These are phyloP conservation scores for Rhimphoctona megacephalus DNA, from an alignment of 2,888 invertebrate genomes.

Conservation along the genomic window DNA sequence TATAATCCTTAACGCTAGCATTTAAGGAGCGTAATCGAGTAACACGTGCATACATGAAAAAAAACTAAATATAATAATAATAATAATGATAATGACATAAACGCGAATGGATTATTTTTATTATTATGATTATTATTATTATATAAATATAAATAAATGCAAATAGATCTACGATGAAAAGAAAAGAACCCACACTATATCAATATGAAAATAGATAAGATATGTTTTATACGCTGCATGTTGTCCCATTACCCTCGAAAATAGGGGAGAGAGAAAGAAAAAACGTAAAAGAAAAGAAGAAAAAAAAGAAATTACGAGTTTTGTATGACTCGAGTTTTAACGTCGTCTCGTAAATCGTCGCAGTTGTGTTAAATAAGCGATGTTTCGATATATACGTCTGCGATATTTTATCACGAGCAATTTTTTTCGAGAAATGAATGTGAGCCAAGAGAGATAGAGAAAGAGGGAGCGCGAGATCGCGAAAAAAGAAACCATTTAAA, in stretches of 20 bases:
- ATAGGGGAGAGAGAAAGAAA: slow-evolving; percentile 13
- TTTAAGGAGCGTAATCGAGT: slow-evolving; percentile 65
- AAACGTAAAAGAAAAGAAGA: slow-evolving; percentile 3
- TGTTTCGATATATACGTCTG: slow-evolving; percentile 61
- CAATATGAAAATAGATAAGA: slow-evolving; percentile 77
- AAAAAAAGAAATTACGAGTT: slow-evolving; percentile 19
- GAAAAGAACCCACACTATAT: slow-evolving; percentile 67
- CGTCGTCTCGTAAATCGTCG: slow-evolving; percentile 44
- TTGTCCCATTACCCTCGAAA: slow-evolving; percentile 57
- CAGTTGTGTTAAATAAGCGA: slow-evolving; percentile 57
- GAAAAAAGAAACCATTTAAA: not conserved
- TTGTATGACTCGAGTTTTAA: slow-evolving; percentile 42
- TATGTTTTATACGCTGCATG: slow-evolving; percentile 85
- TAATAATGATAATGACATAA: slow-evolving; percentile 58
- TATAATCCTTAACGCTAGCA: slow-evolving; percentile 59
- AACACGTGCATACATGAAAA: slow-evolving; percentile 31
- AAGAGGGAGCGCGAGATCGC: not conserved
- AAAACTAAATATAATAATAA: slow-evolving; percentile 67
- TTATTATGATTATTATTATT: slow-evolving; percentile 61
- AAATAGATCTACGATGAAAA: slow-evolving; percentile 67
- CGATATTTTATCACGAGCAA: slow-evolving; percentile 55
- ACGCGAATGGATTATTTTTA: slow-evolving; percentile 1
- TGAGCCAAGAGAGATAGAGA: not conserved
- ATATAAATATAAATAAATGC: slow-evolving; percentile 42
- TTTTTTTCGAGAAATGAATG: slow-evolving; percentile 11